phyloP scores from a whole-genome alignment of 2,113 vertebrate species.

The Cyanoderma ruficeps region DNA sequence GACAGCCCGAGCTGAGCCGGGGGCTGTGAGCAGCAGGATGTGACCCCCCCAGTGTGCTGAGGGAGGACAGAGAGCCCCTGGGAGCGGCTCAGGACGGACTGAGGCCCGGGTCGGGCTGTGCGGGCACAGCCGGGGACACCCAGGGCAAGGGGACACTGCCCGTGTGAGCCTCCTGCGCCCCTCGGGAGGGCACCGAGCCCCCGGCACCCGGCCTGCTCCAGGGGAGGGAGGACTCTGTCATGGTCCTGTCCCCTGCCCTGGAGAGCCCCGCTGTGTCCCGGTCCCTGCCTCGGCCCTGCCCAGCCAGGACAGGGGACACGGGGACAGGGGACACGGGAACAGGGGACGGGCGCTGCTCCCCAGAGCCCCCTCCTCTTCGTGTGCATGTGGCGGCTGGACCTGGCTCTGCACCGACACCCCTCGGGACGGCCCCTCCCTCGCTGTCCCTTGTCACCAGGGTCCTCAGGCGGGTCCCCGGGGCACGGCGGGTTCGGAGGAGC shows the following conservation, averaged over 20 bases:
- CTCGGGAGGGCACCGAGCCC: neutral
- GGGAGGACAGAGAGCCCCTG: neutral
- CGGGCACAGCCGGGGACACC: neutral
- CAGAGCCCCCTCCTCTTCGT: fast-evolving
- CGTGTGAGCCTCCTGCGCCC: neutral
- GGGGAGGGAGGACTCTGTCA: fast-evolving
- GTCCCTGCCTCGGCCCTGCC: neutral
- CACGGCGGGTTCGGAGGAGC: neutral
- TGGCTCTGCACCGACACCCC: neutral
- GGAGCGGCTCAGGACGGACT: fast-evolving
- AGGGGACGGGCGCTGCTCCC: fast-evolving
- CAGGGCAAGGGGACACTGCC: neutral
- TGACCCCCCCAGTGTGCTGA: fast-evolving
- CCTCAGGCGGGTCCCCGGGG: neutral
- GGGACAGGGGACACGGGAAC: neutral
- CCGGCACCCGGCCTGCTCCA: neutral
- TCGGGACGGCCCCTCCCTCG: fast-evolving
- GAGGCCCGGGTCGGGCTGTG: neutral
- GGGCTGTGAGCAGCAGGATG: neutral
- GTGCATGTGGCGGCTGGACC: fast-evolving
- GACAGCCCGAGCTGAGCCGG: fast-evolving
- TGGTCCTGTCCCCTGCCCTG: neutral
- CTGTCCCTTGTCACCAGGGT: neutral
- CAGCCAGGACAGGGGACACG: neutral
- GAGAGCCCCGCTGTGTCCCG: fast-evolving